A percentile compares a stretch with the other conserved stretches of the same genome.
Evolutionary conservation across 2,113 vertebrate genomes (phyloP).

Genomic region (Dinomys branickii): DNA sequence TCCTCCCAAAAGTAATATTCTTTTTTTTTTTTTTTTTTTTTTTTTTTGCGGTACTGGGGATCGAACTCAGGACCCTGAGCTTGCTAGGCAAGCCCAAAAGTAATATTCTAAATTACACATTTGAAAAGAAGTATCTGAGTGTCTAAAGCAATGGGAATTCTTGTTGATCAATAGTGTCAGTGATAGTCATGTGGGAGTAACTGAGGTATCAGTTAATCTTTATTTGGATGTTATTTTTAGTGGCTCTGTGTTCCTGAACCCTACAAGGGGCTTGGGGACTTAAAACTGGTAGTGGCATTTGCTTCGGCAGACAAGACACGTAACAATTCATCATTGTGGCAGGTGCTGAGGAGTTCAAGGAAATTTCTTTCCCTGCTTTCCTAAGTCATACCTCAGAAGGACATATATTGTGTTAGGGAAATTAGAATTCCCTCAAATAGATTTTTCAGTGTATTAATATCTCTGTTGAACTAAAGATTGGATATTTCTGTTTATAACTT

Average conservation of each 20-base stretch:
- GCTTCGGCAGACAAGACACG: not conserved
- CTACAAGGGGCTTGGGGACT: not conserved
- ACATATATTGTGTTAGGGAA: conserved; percentile 51
- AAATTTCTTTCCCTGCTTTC: not conserved
- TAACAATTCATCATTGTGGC: conserved; percentile 63
- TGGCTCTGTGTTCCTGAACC: not conserved
- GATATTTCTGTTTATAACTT: conserved; percentile 63
- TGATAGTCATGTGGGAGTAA: not conserved
- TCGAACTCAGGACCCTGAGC: too few relatives aligned
- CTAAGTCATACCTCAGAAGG: conserved; percentile 36
- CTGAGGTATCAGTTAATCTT: not conserved
- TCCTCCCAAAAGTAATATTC: not conserved
- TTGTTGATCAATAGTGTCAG: not conserved
- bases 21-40: too few relatives aligned
- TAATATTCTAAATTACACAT: not conserved
- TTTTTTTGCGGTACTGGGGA: too few relatives aligned
- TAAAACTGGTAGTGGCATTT: conserved; percentile 55
- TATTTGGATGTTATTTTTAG: not conserved
- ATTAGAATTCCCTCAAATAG: conserved; percentile 59
- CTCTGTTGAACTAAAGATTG: conserved; percentile 47
- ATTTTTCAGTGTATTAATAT: conserved; percentile 52
- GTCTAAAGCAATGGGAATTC: not conserved
- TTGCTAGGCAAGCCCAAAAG: too few relatives aligned
- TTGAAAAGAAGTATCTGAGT: not conserved
- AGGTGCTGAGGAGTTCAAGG: conserved; percentile 32